Conservation (phyloP, 2,888 invertebrate species). For the Agonopterix arenella region DNA sequence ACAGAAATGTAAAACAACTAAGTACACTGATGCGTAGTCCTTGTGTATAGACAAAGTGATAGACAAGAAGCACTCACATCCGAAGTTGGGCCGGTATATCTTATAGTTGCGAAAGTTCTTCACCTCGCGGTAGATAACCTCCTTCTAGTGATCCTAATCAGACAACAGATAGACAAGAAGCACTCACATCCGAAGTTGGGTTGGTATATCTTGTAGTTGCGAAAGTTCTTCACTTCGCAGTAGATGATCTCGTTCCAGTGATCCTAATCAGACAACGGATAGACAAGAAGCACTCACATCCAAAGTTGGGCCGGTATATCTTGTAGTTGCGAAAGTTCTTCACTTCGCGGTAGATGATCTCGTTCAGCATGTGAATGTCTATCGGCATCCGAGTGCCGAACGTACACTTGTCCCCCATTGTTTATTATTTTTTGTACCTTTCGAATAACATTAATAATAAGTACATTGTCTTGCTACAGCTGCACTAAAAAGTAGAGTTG, state of each 20-base stretch:
- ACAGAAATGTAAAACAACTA: too few relatives aligned
- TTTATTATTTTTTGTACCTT: background rate
- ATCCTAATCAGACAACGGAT: too few relatives aligned
- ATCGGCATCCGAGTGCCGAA: conserved; percentile 59
- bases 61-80: conserved; percentile 40
- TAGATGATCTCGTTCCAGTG: conserved; percentile 32
- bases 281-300: conserved; percentile 42
- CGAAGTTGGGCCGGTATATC: conserved; percentile 63
- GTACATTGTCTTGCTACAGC: too few relatives aligned
- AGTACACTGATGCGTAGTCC: too few relatives aligned
- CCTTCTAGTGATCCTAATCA: conserved; percentile 25
- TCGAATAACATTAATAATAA: too few relatives aligned
- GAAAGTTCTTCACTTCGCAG: conserved; percentile 57
- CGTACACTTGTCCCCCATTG: conserved; percentile 12
- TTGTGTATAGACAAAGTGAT: too few relatives aligned
- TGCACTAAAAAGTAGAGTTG: too few relatives aligned
- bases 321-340: conserved; percentile 64
- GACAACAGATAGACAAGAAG: background rate
- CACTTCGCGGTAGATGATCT: conserved; percentile 59
- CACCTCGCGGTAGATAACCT: conserved; percentile 58
- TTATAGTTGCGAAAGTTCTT: conserved; percentile 64
- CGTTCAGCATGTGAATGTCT: conserved; percentile 64
- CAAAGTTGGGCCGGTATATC: conserved; percentile 63
- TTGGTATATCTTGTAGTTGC: conserved; percentile 62
- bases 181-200: conserved; percentile 65